Conservation (phyloP, 2,888 invertebrate genomes). For the Eristalis intricaria region DNA sequence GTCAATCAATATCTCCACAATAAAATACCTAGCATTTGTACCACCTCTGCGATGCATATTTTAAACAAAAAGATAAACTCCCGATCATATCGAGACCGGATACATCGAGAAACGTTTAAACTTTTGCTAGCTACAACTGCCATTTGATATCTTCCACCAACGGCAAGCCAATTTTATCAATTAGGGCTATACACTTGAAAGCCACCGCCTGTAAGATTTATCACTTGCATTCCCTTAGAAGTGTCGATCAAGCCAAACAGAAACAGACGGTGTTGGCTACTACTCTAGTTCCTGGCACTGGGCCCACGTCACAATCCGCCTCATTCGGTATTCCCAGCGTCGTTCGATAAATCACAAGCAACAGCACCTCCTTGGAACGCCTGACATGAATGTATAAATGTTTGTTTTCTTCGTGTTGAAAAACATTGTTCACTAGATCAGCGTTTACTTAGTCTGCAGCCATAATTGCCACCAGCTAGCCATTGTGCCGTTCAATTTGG, state of each 20-base stretch:
- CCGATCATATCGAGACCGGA: not conserved
- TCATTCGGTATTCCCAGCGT: not conserved
- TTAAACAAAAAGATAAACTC: not conserved
- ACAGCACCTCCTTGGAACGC: not conserved
- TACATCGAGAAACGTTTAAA: not conserved
- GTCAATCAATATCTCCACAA: not conserved
- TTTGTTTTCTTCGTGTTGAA: not conserved
- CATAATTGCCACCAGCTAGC: not conserved
- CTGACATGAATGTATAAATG: not conserved
- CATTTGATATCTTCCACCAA: not conserved
- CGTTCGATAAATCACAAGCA: not conserved
- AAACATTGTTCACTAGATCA: not conserved
- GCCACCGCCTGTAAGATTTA: constrained; percentile 74
- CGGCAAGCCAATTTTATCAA: not conserved
- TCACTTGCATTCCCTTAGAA: not conserved
- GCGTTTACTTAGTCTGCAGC: not conserved
- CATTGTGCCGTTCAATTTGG: not conserved
- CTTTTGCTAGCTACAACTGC: not conserved
- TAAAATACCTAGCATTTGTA: not conserved
- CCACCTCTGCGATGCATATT: not conserved
- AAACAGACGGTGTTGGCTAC: constrained; percentile 74
- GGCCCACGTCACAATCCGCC: constrained; percentile 48
- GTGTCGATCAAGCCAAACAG: constrained; percentile 73
- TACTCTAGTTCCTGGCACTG: constrained; percentile 33
- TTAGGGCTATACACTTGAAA: constrained; percentile 75